These are phyloP conservation scores for Drosophila paranaensis DNA, from an alignment of 2,888 invertebrate species.

Conservation along the genomic window DNA sequence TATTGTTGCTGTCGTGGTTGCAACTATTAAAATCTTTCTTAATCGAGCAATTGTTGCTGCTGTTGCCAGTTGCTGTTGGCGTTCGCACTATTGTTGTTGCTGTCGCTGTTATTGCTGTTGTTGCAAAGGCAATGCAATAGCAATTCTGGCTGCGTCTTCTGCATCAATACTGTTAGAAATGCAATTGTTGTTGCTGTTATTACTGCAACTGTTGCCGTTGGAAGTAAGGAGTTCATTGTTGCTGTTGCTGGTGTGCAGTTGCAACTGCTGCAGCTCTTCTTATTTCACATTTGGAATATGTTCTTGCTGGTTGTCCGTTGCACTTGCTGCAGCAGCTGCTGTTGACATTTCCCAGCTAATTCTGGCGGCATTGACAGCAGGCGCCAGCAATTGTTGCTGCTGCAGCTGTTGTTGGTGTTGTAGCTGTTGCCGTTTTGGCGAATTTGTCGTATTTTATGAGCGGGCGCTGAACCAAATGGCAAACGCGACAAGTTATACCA, in stretches of 20 bases:
- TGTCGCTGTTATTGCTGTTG: not conserved
- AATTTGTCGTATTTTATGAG: slow-evolving; percentile 57
- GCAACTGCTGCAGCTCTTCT: not conserved
- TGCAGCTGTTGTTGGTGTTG: slow-evolving; percentile 16
- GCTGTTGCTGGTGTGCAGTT: not conserved
- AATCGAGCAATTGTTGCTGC: not conserved
- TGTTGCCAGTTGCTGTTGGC: not conserved
- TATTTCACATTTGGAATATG: not conserved
- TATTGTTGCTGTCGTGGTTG: not conserved
- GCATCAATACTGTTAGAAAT: too few species aligned
- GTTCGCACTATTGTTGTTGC: not conserved
- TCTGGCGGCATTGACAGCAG: slow-evolving; percentile 51
- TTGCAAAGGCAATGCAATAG: too few species aligned
- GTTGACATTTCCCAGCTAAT: slow-evolving; percentile 45
- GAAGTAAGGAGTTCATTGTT: too few species aligned
- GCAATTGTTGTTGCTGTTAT: not conserved
- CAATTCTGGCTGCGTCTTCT: too few species aligned
- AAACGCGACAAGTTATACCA: slow-evolving; percentile 62
- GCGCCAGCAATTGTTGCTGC: slow-evolving; percentile 29
- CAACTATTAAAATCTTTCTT: too few species aligned
- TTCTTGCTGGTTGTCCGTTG: not conserved
- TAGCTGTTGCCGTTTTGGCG: slow-evolving; percentile 27
- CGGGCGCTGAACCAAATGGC: slow-evolving; percentile 73
- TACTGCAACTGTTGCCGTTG: not conserved
- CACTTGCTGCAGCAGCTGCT: not conserved